Evolutionary conservation across 2,113 vertebrate genomes (phyloP).

Genomic region (Megaleporinus macrocephalus): DNA sequence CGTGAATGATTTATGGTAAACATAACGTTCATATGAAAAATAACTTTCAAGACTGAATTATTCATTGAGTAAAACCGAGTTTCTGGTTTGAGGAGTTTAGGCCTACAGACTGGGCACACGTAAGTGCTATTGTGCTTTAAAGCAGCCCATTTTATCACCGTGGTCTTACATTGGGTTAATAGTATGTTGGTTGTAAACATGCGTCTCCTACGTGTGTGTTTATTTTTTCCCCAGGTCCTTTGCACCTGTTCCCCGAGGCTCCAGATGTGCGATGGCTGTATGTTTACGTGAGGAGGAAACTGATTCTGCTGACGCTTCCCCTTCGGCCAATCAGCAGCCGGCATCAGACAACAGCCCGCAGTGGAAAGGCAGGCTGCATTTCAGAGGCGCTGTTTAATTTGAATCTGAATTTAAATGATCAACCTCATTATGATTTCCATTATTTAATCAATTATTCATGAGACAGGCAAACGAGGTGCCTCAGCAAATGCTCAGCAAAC

Average conservation of each 20-base stretch:
- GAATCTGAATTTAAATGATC: constrained; percentile 79
- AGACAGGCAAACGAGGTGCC: constrained; percentile 64
- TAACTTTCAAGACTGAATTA: constrained; percentile 27
- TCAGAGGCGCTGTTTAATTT: constrained; percentile 75
- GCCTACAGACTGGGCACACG: neutral
- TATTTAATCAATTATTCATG: constrained; percentile 83
- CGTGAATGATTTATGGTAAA: constrained; percentile 1
- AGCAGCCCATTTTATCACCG: neutral
- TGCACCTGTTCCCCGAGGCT: constrained; percentile 38
- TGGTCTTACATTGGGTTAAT: constrained; percentile 37
- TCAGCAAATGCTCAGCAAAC: constrained; percentile 66
- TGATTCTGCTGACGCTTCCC: constrained; percentile 63
- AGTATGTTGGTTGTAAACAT: constrained; percentile 17
- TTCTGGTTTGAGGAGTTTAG: neutral
- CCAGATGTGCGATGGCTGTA: constrained; percentile 31
- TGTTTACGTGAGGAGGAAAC: constrained; percentile 52
- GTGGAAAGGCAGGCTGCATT: constrained; percentile 53
- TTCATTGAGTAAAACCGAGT: constrained; percentile 17
- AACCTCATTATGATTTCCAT: constrained; percentile 78
- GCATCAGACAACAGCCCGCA: constrained; percentile 56
- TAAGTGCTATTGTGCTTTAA: neutral
- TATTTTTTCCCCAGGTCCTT: constrained; percentile 4
- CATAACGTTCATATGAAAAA: constrained; percentile 14
- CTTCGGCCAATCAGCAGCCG: constrained; percentile 64
- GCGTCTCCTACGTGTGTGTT: neutral